Base-by-base conservation (phyloP, 2,113 vertebrate species). In the Astatotilapia flaviijosephi region DNA sequence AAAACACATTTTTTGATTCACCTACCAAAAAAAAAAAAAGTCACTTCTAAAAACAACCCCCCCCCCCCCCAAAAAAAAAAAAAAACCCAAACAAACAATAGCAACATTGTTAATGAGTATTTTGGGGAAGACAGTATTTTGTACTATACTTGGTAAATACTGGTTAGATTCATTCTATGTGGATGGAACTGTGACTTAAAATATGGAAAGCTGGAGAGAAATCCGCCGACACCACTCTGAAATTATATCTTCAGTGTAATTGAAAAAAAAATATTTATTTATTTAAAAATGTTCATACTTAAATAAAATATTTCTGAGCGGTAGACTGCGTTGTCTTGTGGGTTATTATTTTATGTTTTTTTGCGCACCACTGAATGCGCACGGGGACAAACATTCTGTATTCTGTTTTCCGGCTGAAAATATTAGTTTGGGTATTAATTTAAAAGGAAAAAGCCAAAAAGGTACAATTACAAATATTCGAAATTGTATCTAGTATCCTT, bases 231-330 rank as follows among this genome's bases (percentile, higher is more conserved):
- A 88, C 91, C 51, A 92, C 88, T 93, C 92, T 96, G 94, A 97
- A 90, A 94, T 87, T 96, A 96, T 96, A 96, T 90, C 80, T 94
- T 97, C 96, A 95, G 93, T 96, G 97, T 96, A 93, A 94, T 96
- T 95, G 95, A 97, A 97, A 92, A 98, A 98, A 97, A 92, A 98
- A 89, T 99, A 99, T 99, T 99, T 99, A 99, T 99, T 99, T 99
- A 99, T 99, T 99, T 99, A 98, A 96, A 96, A 96, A 95, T 95
- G 96, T 95, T 95, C 90, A 95, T 91, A 92, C 87, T 94, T 93
- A 94, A 97, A 96, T 97, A 96, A 97, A 89, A 91, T 96, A 96
- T 96, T 96, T 96, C 96, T 95, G 95, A 96, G 91, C 87, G 37
- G 90, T 79, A 91, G 7, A 51, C 70, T 23, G 19, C 55, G 23